Evolutionary conservation across 2,888 invertebrate genomes (phyloP).

Genomic region (Drosophila affinis): DNA sequence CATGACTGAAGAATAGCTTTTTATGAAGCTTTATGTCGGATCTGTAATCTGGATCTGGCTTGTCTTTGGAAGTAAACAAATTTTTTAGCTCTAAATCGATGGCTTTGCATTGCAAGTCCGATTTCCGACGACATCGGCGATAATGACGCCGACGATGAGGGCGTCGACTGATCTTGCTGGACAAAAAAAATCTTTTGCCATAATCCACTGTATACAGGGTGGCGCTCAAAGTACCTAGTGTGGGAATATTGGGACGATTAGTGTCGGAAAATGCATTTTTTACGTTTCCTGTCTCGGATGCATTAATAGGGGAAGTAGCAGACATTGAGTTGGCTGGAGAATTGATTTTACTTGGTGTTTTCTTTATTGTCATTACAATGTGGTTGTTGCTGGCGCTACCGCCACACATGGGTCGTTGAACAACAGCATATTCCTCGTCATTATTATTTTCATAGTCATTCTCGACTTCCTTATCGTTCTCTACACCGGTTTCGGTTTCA

Average conservation of each 20-base stretch:
- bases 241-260: background rate
- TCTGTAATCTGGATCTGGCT: background rate
- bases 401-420: conserved; percentile 50
- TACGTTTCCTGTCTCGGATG: background rate
- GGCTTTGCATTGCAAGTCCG: conserved; percentile 1
- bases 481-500: conserved; percentile 45
- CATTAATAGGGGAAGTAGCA: conserved; percentile 50
- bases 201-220: background rate
- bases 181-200: background rate
- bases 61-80: conserved; percentile 37
- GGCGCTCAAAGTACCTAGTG: background rate
- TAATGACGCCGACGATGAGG: conserved; percentile 19
- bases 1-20: conserved; percentile 74
- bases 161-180: background rate
- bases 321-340: conserved; percentile 70
- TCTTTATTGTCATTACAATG: conserved; percentile 82
- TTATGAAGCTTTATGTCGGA: conserved; percentile 54
- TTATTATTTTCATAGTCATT: conserved; percentile 54
- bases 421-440: conserved; percentile 76
- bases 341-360: conserved; percentile 79
- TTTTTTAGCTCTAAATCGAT: conserved; percentile 58
- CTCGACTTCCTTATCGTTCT: conserved; percentile 42
- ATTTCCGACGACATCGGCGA: conserved; percentile 18
- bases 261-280: background rate
- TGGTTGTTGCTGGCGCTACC: conserved; percentile 65